Conservation (phyloP, 2,797 vertebrate species). For the Eulemur albifrons region DNA sequence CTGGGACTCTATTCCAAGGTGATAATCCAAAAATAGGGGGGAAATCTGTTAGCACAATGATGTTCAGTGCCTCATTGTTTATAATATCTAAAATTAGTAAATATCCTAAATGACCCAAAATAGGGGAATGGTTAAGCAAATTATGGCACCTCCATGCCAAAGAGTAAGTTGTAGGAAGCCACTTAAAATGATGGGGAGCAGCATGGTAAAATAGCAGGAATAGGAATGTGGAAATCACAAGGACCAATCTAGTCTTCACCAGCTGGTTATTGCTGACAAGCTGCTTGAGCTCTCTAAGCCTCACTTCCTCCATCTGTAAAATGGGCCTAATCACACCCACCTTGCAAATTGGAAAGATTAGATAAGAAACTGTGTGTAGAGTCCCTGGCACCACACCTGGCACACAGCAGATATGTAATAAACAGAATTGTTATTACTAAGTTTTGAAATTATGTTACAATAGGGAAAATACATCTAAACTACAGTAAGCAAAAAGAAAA, state of each 20-base stretch:
- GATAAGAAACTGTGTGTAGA: neutral
- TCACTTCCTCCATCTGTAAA: conserved; percentile 1
- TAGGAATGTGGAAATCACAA: neutral
- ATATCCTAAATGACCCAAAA: conserved; percentile 35
- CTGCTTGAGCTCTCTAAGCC: neutral
- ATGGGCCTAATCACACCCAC: neutral
- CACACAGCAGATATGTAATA: neutral
- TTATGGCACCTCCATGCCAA: neutral
- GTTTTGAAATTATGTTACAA: neutral
- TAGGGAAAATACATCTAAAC: neutral
- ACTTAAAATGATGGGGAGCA: neutral
- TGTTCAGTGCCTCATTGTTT: conserved; percentile 63
- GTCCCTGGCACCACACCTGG: neutral
- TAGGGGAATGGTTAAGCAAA: neutral
- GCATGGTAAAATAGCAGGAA: neutral
- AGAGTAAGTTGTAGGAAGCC: neutral
- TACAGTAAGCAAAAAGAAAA: neutral
- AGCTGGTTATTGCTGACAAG: neutral
- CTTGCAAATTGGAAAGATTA: neutral
- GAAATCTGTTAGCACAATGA: conserved; percentile 49
- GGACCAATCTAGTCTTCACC: neutral
- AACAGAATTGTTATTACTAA: neutral
- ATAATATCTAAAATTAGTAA: conserved; percentile 48
- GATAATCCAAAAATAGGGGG: conserved; percentile 70
- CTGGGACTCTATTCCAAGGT: conserved; percentile 62